Base-by-base conservation (phyloP, 2,888 invertebrate species). In the Nomada fabriciana region DNA sequence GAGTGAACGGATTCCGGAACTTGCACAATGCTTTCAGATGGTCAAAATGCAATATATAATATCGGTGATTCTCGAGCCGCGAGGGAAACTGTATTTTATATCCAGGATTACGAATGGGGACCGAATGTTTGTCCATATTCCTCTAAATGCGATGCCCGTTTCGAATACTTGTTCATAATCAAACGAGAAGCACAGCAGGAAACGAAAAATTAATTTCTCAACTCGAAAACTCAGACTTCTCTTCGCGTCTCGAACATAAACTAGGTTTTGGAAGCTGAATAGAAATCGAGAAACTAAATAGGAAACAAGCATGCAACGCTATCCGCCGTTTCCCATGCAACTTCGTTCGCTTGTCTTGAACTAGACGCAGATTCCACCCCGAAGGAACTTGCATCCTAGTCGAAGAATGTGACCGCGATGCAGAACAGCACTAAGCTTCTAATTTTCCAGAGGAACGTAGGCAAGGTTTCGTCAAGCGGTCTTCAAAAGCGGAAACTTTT, bases 41-140 rank as follows among this genome's bases (percentile, higher is more conserved):
- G 89, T 79, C 82, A 60, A 59, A 63, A 83, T 69, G 55, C 76
- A 63, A 82, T 69, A 52, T 72, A 81, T 81, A 83, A 86, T 90
- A 88, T 90, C 89, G 90, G 72, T 76, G 86, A 90, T 89, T 90
- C 90, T 65, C 64, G 42, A 63, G 77, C 81, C 87, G 89, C 85
- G 83, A 80, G 85, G 1, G 80, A 86, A 72, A 77, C 75, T 76
- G 76, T 80, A 87, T 84, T 74, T 75, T 79, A 76, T 69, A 69
- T 81, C 47, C 70, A 55, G 77, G 81, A 81, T 78, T 70, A 73
- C 67, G 65, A n/a, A 59, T 29, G 60, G 61, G 52, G 25, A 50
- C 70, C 50, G 63, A 64, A 70, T 55, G 57, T 43, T 69, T 71
- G 68, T n/a, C 47, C 11, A 9, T 36, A 7, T n/a, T n/a, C n/a